These are phyloP conservation scores for Rhinolophus sinicus DNA, from an alignment of 2,113 vertebrate genomes.

Conservation along the genomic window DNA sequence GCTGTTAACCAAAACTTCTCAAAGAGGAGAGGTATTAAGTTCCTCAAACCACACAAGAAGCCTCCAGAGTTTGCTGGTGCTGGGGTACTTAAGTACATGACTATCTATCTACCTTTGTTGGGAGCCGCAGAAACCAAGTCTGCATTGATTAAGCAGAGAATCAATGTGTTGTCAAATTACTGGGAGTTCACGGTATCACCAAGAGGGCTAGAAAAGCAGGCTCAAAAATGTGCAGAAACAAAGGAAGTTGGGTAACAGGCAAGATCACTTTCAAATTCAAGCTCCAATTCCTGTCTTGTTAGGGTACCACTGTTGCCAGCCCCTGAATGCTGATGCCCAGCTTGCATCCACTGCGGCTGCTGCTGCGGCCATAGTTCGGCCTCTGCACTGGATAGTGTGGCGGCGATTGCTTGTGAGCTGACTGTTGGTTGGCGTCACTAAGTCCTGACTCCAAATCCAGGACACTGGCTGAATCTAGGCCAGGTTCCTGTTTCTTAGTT, in stretches of 20 bases:
- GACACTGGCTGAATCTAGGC: background rate
- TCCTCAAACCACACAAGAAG: background rate
- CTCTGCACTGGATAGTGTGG: background rate
- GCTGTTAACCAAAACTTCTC: background rate
- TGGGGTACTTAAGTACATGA: background rate
- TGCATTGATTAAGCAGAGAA: background rate
- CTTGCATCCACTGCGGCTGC: background rate
- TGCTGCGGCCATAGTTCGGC: background rate
- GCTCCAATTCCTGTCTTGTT: background rate
- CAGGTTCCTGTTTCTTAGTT: background rate
- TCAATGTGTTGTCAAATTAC: background rate
- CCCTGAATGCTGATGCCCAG: background rate
- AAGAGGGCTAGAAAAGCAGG: background rate
- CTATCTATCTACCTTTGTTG: background rate
- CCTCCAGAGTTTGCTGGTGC: background rate
- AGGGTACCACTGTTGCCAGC: fast-evolving
- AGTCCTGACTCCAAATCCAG: background rate
- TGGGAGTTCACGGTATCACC: background rate
- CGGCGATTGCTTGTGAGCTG: background rate
- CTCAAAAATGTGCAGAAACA: background rate
- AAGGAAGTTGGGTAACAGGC: background rate
- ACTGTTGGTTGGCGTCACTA: background rate
- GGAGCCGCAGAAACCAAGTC: background rate
- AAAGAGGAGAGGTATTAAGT: background rate
- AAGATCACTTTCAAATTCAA: background rate